A percentile compares a stretch with the other conserved stretches of the same genome.
These are phyloP conservation scores for Falco punctatus DNA, from an alignment of 2,113 vertebrate genomes.

Conservation along the genomic window DNA sequence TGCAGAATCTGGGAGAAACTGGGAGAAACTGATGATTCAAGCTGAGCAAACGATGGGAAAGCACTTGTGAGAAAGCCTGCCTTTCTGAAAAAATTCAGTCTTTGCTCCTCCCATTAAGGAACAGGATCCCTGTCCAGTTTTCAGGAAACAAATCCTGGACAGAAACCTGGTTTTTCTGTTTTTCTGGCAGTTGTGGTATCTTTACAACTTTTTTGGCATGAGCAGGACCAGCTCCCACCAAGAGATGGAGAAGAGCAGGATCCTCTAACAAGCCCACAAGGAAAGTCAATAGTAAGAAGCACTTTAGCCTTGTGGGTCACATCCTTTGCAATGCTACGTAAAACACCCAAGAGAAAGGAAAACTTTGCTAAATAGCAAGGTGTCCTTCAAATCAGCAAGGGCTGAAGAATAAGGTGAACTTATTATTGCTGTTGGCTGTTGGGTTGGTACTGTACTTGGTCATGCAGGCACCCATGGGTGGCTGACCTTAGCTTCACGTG, in stretches of 20 bases:
- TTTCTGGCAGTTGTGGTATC: not conserved
- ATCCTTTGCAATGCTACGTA: not conserved
- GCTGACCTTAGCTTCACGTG: not conserved
- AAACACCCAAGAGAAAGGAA: not conserved
- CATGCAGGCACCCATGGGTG: not conserved
- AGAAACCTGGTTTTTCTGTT: not conserved
- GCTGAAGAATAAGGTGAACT: not conserved
- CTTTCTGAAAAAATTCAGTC: rapidly evolving
- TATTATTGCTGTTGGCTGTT: not conserved
- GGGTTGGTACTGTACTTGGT: not conserved
- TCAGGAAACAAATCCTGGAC: not conserved
- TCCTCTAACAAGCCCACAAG: not conserved
- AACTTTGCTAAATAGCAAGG: not conserved
- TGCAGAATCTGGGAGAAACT: not conserved
- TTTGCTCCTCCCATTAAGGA: not conserved
- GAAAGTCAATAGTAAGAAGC: not conserved
- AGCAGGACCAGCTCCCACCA: not conserved
- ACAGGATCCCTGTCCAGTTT: not conserved
- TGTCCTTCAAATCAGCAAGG: not conserved
- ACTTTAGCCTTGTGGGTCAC: not conserved
- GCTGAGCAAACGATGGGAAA: not conserved
- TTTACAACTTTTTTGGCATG: not conserved
- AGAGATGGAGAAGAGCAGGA: not conserved
- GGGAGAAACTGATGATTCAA: not conserved
- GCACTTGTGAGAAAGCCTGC: not conserved